phyloP scores from a whole-genome alignment of 2,113 vertebrate species.

The Ellobius talpinus region DNA sequence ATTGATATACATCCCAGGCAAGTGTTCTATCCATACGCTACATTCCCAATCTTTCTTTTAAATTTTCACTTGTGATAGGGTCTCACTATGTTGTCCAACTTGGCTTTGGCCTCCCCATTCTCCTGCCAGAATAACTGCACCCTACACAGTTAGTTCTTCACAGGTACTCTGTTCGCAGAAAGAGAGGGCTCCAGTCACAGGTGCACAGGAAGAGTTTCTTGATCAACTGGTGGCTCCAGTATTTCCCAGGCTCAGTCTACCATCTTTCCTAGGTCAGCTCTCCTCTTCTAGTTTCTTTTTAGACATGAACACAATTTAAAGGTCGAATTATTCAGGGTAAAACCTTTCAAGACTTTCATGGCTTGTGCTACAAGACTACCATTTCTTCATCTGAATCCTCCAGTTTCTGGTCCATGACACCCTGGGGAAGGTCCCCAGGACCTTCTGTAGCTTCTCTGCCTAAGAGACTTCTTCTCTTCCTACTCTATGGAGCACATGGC shows the following conservation, averaged over 20 bases:
- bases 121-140: neutral
- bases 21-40: neutral
- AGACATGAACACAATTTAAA: constrained; percentile 6
- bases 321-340: constrained; percentile 34
- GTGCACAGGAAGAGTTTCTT: neutral
- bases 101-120: neutral
- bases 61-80: neutral
- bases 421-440: neutral
- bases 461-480: neutral
- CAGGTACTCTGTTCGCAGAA: neutral
- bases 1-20: neutral
- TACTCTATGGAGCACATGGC: neutral
- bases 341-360: neutral
- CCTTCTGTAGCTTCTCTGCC: neutral
- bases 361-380: constrained; percentile 10
- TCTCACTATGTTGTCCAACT: neutral
- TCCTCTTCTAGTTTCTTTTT: constrained; percentile 34
- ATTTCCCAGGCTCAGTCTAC: neutral
- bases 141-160: neutral
- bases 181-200: neutral
- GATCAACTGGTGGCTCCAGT: neutral
- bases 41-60: neutral
- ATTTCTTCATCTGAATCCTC: neutral
- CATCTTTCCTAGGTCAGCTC: neutral
- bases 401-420: neutral